These are phyloP conservation scores for Yponomeuta sedellus DNA, from an alignment of 2,888 invertebrate species.

Conservation along the genomic window DNA sequence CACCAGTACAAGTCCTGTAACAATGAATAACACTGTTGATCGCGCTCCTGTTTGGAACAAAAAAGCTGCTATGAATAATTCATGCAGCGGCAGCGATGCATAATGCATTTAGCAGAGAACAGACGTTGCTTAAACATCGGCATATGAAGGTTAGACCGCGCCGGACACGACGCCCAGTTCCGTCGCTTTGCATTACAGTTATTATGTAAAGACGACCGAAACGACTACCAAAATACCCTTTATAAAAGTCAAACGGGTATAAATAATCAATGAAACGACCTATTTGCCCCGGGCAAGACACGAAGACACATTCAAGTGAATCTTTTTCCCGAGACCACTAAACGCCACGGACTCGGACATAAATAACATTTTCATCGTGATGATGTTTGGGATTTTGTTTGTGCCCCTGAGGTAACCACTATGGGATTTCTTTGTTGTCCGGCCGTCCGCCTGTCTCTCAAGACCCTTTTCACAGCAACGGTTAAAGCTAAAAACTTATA, in stretches of 20 bases:
- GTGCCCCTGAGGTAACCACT: too few relatives aligned
- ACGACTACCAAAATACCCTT: constrained; percentile 29
- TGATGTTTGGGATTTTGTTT: too few relatives aligned
- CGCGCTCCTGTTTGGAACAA: constrained; percentile 12
- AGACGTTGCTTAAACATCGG: constrained; percentile 21
- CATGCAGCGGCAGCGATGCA: constrained; percentile 20
- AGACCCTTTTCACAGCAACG: too few relatives aligned
- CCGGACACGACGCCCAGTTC: constrained; percentile 18
- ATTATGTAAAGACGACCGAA: constrained; percentile 31
- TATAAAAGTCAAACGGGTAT: constrained; percentile 49
- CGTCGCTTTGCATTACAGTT: constrained; percentile 37
- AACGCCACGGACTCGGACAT: too few relatives aligned
- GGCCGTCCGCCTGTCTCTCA: too few relatives aligned
- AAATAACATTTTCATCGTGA: too few relatives aligned
- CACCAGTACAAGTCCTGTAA: neutral
- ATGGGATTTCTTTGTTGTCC: too few relatives aligned
- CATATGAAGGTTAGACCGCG: constrained; percentile 27
- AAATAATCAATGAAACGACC: constrained; percentile 56
- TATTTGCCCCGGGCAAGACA: constrained; percentile 15
- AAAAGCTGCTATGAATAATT: constrained; percentile 10
- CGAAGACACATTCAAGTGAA: too few relatives aligned
- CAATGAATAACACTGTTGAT: neutral
- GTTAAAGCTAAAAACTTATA: too few relatives aligned
- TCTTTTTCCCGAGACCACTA: too few relatives aligned
- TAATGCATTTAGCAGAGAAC: constrained; percentile 23